Evolutionary conservation across 2,888 invertebrate genomes (phyloP), one percentile per base, ranked within the genome.

Genomic region (Oeneis ivallda): DNA sequence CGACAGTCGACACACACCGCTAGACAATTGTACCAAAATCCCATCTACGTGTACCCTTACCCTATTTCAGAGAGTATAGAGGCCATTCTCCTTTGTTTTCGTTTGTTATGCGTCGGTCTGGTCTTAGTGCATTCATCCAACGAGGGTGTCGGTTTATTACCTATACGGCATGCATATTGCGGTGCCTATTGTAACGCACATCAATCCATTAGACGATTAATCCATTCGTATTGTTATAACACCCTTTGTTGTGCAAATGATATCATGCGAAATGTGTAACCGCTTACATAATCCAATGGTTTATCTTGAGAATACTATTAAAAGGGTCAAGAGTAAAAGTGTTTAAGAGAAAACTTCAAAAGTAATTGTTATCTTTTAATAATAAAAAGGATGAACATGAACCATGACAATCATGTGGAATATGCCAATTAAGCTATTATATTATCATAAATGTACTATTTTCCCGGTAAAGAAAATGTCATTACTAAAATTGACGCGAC

Each of bases 161-260:
- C 83, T 86, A 84, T 86, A 87, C 82, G 80, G 83, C 86, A 85
- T 86, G 87, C 88, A 87, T 84, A 85, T 86, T 86, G 87, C 83
- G 88, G 87, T 85, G 79, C 76, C 80, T 78, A 87, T 87, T 86
- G 85, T 89, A 77, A 82, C 81, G 81, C 79, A 80, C 83, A 83
- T 83, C 84, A 78, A 86, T 83, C 88, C 89, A 90, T 90, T 89
- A 89, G 81, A 79, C 80, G 84, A 87, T 89, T 89, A 89, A 87
- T 84, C 82, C 81, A 72, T 76, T 60, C 71, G 76, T 78, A 84
- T 89, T 87, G 84, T 85, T 81, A 80, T 79, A 70, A 72, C 66
- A 67, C 68, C 68, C 72, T 72, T 76, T 75, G 74, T 75, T 73
- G 72, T 74, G 73, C 69, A 75, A 76, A 75, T 75, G 54, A 74